These are phyloP conservation scores for Epizoanthus illoricatus DNA, from an alignment of 92 coral and sea anemone species.

Conservation along the genomic window DNA sequence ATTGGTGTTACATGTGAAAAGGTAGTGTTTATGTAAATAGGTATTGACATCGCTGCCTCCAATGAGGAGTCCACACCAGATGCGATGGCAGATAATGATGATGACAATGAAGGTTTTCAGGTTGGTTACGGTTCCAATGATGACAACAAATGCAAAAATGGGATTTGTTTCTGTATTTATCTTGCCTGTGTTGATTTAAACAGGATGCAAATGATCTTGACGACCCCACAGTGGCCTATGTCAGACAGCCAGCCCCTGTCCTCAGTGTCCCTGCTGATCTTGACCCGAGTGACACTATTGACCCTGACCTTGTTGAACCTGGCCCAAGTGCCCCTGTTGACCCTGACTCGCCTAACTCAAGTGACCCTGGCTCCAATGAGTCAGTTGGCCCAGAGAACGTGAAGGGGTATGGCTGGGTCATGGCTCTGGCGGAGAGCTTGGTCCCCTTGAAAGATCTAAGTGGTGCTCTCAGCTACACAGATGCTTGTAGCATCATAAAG, in stretches of 20 bases:
- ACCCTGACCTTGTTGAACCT: background rate
- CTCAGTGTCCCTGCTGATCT: too few relatives aligned
- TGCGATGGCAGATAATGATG: background rate
- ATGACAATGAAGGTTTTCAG: background rate
- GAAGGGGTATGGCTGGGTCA: conserved; percentile 48
- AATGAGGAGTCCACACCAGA: too few relatives aligned
- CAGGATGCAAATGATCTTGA: too few relatives aligned
- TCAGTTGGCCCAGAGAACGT: conserved; percentile 61
- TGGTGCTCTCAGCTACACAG: conserved; percentile 9
- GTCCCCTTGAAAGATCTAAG: conserved; percentile 34
- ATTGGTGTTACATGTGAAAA: too few relatives aligned
- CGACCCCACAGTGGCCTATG: too few relatives aligned
- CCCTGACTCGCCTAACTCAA: background rate
- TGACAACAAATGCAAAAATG: too few relatives aligned
- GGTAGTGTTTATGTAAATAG: too few relatives aligned
- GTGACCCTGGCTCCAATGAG: background rate
- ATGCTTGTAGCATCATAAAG: background rate
- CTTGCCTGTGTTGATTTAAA: too few relatives aligned
- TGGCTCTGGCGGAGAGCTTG: conserved; percentile 50
- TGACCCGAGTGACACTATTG: too few relatives aligned
- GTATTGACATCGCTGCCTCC: background rate
- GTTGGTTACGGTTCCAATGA: too few relatives aligned
- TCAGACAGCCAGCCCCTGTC: too few relatives aligned
- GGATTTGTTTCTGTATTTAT: too few relatives aligned
- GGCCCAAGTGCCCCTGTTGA: background rate